phyloP scores from a whole-genome alignment of 2,797 vertebrate genomes.

The Crocodylus rhombifer region DNA sequence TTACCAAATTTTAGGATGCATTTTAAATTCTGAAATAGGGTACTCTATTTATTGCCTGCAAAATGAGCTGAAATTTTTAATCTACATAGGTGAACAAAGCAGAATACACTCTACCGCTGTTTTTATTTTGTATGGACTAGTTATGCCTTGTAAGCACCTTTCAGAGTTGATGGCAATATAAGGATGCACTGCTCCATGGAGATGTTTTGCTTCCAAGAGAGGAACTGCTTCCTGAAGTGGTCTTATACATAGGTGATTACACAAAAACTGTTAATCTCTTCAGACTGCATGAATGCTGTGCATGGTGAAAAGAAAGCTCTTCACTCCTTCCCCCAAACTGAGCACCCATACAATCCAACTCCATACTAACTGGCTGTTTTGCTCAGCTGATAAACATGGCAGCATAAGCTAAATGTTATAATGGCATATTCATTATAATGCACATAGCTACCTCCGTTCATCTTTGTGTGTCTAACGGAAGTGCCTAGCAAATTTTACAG shows the following conservation, averaged over 20 bases:
- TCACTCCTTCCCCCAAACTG: rapidly evolving
- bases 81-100: rapidly evolving
- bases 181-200: no score
- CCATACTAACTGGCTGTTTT: not conserved
- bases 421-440: not conserved
- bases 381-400: not conserved
- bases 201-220: not conserved
- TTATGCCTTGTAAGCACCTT: not conserved
- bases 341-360: not conserved
- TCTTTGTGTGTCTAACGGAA: not conserved
- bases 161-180: not conserved
- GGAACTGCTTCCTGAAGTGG: not conserved
- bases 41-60: not conserved
- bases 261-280: not conserved
- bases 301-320: not conserved
- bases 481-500: not conserved
- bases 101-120: not conserved
- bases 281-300: not conserved
- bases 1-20: not conserved
- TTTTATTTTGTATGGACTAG: not conserved
- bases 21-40: not conserved
- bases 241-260: not conserved
- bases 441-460: not conserved
- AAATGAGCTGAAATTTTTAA: not conserved
- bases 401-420: not conserved